Base-by-base conservation (phyloP, 2,113 vertebrate genomes). In the Heliornis fulica region DNA sequence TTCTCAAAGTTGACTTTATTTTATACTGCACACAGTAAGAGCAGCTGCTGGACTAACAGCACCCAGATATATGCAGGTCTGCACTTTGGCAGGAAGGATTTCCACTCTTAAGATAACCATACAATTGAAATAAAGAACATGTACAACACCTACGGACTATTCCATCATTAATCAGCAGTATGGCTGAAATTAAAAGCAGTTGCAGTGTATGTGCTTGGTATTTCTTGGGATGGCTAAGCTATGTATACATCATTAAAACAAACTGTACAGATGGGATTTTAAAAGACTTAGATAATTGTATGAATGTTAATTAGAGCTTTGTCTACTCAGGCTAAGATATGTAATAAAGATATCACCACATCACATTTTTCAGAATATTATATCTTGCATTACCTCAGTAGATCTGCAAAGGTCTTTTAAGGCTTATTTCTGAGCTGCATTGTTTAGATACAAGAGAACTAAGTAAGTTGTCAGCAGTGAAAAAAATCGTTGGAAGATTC, bases 231-330 rank as follows among this genome's bases (percentile, higher is more conserved):
- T 75, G 84, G 69, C 69, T 82, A 64, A 16, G 25, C 43, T 82
- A 78, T 40, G 34, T 82, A 93, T 60, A 89, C 59, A 82, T 93
- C 78, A 94, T 90, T 96, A 96, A 86, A 83, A 94, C 40, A 79
- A 95, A 89, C 45, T 78, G 70, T 94, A 86, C 85, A 95, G 92
- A 94, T 83, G 82, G 81, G 85, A 90, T 93, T 94, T 96, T 94
- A 89, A 94, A 93, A 97, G 76, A 77, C 80, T 69, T 86, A 92
- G 90, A 93, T 88, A 93, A 96, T 90, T 94, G 48, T 92, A 93
- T 68, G 87, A 94, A 95, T 92, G 77, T 93, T 96, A 96, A 95
- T 96, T 92, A 96, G 76, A 95, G 40, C 48, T 87, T 88, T 94
- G 56, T 80, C 51, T 92, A 84, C 66, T 96, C 34, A 71, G 40